phyloP scores from a whole-genome alignment of 1,140 invertebrate genomes.

The Eubasilissa regina region DNA sequence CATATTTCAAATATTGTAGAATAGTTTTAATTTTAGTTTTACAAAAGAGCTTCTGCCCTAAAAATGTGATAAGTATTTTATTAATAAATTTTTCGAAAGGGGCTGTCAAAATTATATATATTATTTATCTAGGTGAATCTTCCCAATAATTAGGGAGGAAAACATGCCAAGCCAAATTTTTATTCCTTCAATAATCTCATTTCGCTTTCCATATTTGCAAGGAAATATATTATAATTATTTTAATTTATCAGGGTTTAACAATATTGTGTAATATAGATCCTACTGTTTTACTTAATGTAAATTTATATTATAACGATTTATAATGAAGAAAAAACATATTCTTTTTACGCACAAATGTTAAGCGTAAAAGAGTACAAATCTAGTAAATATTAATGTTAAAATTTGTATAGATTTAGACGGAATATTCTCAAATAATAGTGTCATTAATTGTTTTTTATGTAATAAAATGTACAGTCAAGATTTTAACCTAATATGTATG shows the following conservation, averaged over 20 bases:
- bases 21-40: slow-evolving; percentile 4
- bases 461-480: slow-evolving; percentile 28
- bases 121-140: no score
- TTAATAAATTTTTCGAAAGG: slow-evolving; percentile 17
- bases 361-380: slow-evolving; percentile 41
- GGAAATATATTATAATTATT: not conserved
- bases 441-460: slow-evolving; percentile 10
- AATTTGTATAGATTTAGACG: slow-evolving; percentile 37
- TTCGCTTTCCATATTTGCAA: no score
- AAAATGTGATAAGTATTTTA: slow-evolving; percentile 41
- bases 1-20: not conserved
- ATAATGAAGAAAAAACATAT: slow-evolving; percentile 29
- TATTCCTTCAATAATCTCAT: no score
- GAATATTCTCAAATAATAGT: slow-evolving; percentile 30
- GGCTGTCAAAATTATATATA: slow-evolving; percentile 17
- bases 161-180: no score
- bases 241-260: slow-evolving; percentile 29
- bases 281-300: slow-evolving; percentile 28
- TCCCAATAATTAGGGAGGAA: no score
- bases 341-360: slow-evolving; percentile 32
- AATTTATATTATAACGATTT: not conserved
- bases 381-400: slow-evolving; percentile 43
- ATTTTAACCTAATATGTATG: slow-evolving; percentile 36
- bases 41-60: slow-evolving; percentile 25
- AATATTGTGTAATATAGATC: slow-evolving; percentile 21